Percentiles rank a stretch among this genome's conserved stretches.
phyloP scores from a whole-genome alignment of 2,888 invertebrate genomes.

The Agrotis puta region DNA sequence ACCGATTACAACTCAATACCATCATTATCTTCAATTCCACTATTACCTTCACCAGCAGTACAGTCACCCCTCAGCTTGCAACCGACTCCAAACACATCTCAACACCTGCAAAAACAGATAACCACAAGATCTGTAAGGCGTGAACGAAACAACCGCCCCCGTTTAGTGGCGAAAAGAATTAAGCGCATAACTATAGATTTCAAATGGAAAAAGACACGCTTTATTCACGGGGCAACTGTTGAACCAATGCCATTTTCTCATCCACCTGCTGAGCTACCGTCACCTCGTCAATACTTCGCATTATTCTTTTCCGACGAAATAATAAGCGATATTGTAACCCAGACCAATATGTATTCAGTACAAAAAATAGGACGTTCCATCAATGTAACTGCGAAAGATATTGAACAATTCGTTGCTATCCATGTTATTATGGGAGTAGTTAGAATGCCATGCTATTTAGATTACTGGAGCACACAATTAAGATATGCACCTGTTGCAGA shows the following conservation, averaged over 20 bases:
- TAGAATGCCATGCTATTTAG: slow-evolving; percentile 63
- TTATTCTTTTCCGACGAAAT: slow-evolving; percentile 39
- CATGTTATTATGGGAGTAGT: slow-evolving; percentile 68
- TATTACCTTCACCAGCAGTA: too few relatives aligned
- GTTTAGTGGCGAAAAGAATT: slow-evolving; percentile 26
- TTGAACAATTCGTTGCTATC: slow-evolving; percentile 66
- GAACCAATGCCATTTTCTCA: slow-evolving; percentile 21
- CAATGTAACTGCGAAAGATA: slow-evolving; percentile 51
- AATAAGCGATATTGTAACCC: slow-evolving; percentile 10
- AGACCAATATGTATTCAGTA: slow-evolving; percentile 39
- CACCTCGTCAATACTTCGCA: slow-evolving; percentile 26
- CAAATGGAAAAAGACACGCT: slow-evolving; percentile 33
- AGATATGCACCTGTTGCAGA: slow-evolving; percentile 60
- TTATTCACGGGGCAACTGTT: slow-evolving; percentile 28
- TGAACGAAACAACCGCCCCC: slow-evolving; percentile 22
- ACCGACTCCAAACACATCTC: slow-evolving; percentile 17
- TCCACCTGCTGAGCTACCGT: slow-evolving; percentile 17
- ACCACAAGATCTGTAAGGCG: slow-evolving; percentile 24
- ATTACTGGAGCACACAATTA: slow-evolving; percentile 61
- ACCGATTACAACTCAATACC: too few relatives aligned
- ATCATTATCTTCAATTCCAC: too few relatives aligned
- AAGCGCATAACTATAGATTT: slow-evolving; percentile 29
- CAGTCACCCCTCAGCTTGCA: slow-evolving; percentile 28
- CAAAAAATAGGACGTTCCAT: slow-evolving; percentile 34
- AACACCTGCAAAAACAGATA: slow-evolving; percentile 15